Percentiles rank a stretch among this genome's conserved stretches.
Evolutionary conservation across 1,140 invertebrate genomes (phyloP).

Genomic region (Drosophila saltans): DNA sequence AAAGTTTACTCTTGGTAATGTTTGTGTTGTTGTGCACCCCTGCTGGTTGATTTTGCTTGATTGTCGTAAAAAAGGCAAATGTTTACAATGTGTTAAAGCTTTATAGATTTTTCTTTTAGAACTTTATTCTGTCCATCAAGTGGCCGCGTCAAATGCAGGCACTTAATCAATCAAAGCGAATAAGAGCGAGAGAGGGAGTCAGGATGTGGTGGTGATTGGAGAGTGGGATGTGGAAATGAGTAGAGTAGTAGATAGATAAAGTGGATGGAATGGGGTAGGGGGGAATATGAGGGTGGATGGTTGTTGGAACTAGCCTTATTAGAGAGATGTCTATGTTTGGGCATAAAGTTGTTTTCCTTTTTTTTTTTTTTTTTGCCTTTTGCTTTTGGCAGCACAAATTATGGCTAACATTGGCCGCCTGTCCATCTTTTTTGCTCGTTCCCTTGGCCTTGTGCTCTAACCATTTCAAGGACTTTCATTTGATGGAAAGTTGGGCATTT

Average conservation of each 20-base stretch:
- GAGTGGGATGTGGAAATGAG: neutral
- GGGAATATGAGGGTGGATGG: too few relatives aligned
- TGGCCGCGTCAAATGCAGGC: constrained; percentile 69
- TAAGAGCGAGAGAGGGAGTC: neutral
- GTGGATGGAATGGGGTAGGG: constrained; percentile 23
- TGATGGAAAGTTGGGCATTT: constrained; percentile 44
- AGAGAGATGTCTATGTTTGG: constrained; percentile 34
- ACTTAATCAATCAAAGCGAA: constrained; percentile 74
- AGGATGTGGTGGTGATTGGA: constrained; percentile 1
- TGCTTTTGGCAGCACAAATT: constrained; percentile 78
- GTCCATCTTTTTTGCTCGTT: constrained; percentile 30
- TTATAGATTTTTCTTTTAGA: constrained; percentile 63
- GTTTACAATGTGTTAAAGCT: constrained; percentile 69
- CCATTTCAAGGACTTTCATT: constrained; percentile 42
- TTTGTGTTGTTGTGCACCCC: constrained; percentile 1
- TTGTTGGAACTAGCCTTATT: constrained; percentile 45
- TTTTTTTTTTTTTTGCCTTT: constrained; percentile 19
- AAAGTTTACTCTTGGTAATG: constrained; percentile 12
- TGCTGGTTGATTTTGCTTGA: neutral
- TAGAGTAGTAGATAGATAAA: neutral
- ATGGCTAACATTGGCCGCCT: constrained; percentile 57
- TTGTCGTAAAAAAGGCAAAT: constrained; percentile 50
- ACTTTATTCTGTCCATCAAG: constrained; percentile 61
- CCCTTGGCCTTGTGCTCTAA: constrained; percentile 18
- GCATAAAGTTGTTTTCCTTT: neutral